Base-by-base conservation (phyloP, 2,113 vertebrate species). In the Vombatus ursinus region DNA sequence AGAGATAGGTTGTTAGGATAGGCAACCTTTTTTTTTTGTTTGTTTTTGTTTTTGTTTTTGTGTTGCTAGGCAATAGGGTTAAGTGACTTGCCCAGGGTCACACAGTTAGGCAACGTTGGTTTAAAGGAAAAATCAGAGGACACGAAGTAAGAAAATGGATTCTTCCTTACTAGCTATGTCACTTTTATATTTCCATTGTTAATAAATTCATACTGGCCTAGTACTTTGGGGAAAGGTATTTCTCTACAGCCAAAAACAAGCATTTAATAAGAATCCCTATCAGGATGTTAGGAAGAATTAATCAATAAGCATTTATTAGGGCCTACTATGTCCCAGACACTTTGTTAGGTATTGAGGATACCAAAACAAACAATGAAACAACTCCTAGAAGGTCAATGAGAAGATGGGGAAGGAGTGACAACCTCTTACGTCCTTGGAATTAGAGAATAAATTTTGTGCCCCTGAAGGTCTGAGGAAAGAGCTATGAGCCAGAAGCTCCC, bases 341-440 rank as follows among this genome's bases (percentile, higher is more conserved):
- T 54, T 54, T 68, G 9, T 68, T 31, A 12, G 10, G 9, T 68
- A 3, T 28, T 37, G 7, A 11, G 57, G 12, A 37, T 68, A 68
- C 0, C 37, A 68, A 68, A 37, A 68, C 11, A 68, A 68, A 14
- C 28, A 68, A 37, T 68, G 57, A 68, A 12, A 54, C 25, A 0
- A 68, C 12, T 68, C 0, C 31, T 68, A 68, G 37, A 5, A 77
- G 37, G 19, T n/a, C 37, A 19, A 4, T 19, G 61, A n/a, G 61
- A n/a, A n/a, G 37, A 5, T 16, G 37, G 37, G 14, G 25, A 19
- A n/a, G 61, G 37, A 77, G 31, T 77, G 91, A 90, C 94, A 96
- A 96, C 94, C 97, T 95, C 14, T 94, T 90, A 93, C 90, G 52
- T 94, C 50, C 96, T 94, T 94, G 90, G 31, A 92, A 97, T 93